Conservation (phyloP, 2,797 vertebrate genomes). For the Stomatorhinus walkeri region DNA sequence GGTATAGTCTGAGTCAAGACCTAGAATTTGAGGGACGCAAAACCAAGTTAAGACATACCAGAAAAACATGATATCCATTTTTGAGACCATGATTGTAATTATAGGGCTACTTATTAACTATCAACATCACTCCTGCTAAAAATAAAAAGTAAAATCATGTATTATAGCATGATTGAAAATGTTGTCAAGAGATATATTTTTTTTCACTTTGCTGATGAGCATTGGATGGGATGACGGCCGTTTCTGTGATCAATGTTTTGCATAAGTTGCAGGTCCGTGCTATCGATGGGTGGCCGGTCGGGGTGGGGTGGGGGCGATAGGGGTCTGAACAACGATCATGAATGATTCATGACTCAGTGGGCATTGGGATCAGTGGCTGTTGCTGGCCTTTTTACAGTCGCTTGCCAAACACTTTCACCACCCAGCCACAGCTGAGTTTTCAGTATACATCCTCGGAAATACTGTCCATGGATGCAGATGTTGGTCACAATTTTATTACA, state of each 20-base stretch:
- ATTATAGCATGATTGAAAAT: neutral
- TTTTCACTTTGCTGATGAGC: neutral
- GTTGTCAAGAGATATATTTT: neutral
- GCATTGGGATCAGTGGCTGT: neutral
- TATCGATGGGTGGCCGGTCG: neutral
- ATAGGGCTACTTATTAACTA: neutral
- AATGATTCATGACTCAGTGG: no score
- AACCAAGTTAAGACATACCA: neutral
- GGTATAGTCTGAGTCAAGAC: neutral
- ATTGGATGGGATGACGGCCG: neutral
- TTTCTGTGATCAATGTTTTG: neutral
- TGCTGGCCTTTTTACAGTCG: neutral
- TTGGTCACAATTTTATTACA: neutral
- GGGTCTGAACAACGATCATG: no score
- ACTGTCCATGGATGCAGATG: neutral
- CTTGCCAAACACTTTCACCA: neutral
- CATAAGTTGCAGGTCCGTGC: neutral
- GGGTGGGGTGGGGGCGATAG: no score
- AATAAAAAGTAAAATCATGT: neutral
- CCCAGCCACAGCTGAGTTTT: neutral
- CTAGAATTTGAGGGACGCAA: neutral
- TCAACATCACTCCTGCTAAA: neutral
- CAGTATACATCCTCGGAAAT: neutral
- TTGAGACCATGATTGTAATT: neutral
- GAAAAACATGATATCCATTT: no score